Base-by-base conservation (phyloP, 1,140 invertebrate genomes). In the Steinernema feltiae region DNA sequence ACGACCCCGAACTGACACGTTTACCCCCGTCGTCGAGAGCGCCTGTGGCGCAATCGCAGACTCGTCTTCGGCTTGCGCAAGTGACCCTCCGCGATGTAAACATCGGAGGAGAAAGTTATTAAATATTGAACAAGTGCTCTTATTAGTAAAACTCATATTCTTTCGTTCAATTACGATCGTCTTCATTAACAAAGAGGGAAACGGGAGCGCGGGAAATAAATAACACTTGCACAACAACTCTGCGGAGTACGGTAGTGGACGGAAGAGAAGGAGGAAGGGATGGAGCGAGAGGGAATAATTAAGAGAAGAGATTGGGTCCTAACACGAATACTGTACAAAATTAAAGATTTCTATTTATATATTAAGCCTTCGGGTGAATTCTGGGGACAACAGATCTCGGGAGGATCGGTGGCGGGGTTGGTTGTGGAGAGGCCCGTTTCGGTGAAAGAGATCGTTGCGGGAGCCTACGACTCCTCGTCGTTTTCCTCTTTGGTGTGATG, bases 261-360 rank as follows among this genome's bases (percentile, higher is more conserved):
- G 35, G 35, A 7, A 18, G 35, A 41, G 35, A 18, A 41, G 35
- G 35, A 41, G 18, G 35, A 18, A 41, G 53, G 53, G n/a, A n/a
- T n/a, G n/a, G n/a, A n/a, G n/a, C n/a, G n/a, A n/a, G n/a, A n/a
- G n/a, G n/a, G n/a, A n/a, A n/a, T n/a, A n/a, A n/a, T n/a, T n/a
- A n/a, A 63, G 24, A 7, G 7, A 3, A 27, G 15, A 15, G 53
- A 21, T 27, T 63, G 53, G 53, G 53, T 63, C 53, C 53, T 63
- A 63, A 63, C 53, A 63, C 53, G 53, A 27, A 63, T 63, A 63
- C 53, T 63, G 53, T 63, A 63, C 53, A 63, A 63, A 3, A 7
- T n/a, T n/a, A 63, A 21, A 63, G n/a, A n/a, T n/a, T 63, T 63
- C 53, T 63, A 63, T 63, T 63, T 63, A 63, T 63, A 63, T 15